Evolutionary conservation across 1,140 invertebrate genomes (phyloP).

Genomic region (Chironomus striatipennis): DNA sequence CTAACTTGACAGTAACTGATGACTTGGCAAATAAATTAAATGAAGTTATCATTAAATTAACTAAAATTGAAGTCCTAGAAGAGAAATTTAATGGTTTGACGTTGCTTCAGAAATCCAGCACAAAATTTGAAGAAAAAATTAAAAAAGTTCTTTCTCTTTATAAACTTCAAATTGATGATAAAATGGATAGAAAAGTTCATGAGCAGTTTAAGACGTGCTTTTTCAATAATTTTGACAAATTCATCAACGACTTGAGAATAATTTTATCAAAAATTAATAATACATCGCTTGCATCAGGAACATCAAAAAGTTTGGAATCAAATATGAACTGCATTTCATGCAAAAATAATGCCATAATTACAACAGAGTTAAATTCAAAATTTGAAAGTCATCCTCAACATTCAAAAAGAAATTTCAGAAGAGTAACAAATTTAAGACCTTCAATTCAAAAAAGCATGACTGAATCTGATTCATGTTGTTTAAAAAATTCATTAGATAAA

Average conservation of each 20-base stretch:
- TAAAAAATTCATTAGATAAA: neutral
- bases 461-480: neutral
- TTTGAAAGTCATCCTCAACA: no score
- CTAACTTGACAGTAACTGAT: no score
- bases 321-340: neutral
- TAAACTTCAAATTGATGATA: neutral
- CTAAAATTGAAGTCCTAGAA: neutral
- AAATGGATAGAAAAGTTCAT: neutral
- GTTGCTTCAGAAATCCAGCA: no score
- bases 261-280: neutral
- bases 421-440: no score
- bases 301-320: neutral
- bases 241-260: neutral
- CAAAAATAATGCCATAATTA: neutral
- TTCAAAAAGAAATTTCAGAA: no score
- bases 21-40: no score
- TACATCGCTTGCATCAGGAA: neutral
- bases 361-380: no score
- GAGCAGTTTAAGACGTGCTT: neutral
- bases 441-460: neutral
- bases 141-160: neutral
- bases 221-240: neutral
- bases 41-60: neutral
- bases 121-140: neutral
- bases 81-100: neutral